Evolutionary conservation across 2,797 vertebrate genomes (phyloP), one percentile per base, ranked within the genome.

Genomic region (Aplochiton taeniatus): DNA sequence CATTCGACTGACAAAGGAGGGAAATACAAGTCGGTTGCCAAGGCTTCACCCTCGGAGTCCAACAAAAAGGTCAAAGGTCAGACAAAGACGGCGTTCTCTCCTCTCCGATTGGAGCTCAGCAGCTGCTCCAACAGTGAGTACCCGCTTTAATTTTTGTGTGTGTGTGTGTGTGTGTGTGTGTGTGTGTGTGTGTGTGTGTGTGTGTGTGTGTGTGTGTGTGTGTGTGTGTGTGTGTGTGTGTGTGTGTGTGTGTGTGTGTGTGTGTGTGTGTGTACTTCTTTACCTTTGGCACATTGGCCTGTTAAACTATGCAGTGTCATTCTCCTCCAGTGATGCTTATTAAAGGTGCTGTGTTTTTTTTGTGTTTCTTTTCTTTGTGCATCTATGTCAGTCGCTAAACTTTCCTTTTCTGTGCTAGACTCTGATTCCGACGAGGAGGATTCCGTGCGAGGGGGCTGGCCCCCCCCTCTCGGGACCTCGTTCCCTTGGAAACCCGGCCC

Each of bases 91-190:
- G 80, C 92, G 82, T 94, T 94, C 88, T 97, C 95, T 79, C 90
- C 94, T 13, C 79, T 93, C 83, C 90, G 95, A 84, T 96, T 96
- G 48, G 96, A 97, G 94, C 91, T 95, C 88, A 97, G 96, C 96
- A 98, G 96, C 92, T 96, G 94, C 84, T 97, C 95, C 52, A 98
- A 96, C 89, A 96, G 96, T 98, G 94, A 98, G 97, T 97, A 87
- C 80, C 7, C 7, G 47, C 47, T 51, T n/a, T 58, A 13, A 5
- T 0, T 20, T 41, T 43, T 42, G 20, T 41, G 9, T 13, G 52
- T 31, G 18, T 5, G 50, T 52, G 50, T 17, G 8, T 49, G 14
- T 47, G 12, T 12, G 12, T 42, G 47, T 58, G 12, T 8, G n/a
- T 48, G 44, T 45, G 4, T 18, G 18, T 19, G 18, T 61, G 14